A percentile compares a stretch with the other conserved stretches of the same genome.
Conservation (phyloP, 2,888 invertebrate genomes). For the Sinodicranocentrus sp. region DNA sequence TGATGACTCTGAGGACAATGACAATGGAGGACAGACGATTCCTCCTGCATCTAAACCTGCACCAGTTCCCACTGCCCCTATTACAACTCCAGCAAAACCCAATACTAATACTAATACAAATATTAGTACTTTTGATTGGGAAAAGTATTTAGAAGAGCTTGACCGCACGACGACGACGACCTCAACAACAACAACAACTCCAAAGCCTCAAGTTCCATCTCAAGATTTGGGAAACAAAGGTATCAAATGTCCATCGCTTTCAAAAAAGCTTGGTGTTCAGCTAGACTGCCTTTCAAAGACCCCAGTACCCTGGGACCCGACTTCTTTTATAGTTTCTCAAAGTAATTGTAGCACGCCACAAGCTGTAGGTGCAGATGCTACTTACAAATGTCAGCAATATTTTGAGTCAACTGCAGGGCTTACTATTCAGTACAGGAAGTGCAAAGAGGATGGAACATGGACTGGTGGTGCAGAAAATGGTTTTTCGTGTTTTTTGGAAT, state of each 20-base stretch:
- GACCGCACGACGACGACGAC: conserved; percentile 6
- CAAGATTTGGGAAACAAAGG: background rate
- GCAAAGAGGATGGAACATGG: conserved; percentile 73
- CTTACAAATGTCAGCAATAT: conserved; percentile 70
- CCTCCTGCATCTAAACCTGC: conserved; percentile 4
- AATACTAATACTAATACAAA: no score
- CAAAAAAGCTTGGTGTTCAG: conserved; percentile 38
- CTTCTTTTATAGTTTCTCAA: conserved; percentile 34
- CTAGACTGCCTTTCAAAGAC: conserved; percentile 62
- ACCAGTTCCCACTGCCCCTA: background rate
- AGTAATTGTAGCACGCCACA: conserved; percentile 50
- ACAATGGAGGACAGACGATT: conserved; percentile 11
- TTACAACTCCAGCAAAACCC: conserved; percentile 4
- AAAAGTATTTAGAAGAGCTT: background rate
- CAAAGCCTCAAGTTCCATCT: conserved; percentile 8
- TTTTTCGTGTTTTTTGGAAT: conserved; percentile 71
- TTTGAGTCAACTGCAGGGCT: conserved; percentile 70
- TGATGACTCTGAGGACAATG: background rate
- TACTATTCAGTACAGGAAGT: conserved; percentile 66
- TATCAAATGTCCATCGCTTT: conserved; percentile 49
- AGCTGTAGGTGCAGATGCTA: conserved; percentile 68
- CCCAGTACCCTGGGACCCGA: conserved; percentile 35
- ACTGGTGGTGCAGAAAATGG: conserved; percentile 62
- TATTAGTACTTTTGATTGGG: no score
- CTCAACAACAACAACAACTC: conserved; percentile 22